Percentiles rank a stretch among this genome's conserved stretches.
Evolutionary conservation across 2,888 invertebrate genomes (phyloP).

Genomic region (Spilosoma lubricipeda): DNA sequence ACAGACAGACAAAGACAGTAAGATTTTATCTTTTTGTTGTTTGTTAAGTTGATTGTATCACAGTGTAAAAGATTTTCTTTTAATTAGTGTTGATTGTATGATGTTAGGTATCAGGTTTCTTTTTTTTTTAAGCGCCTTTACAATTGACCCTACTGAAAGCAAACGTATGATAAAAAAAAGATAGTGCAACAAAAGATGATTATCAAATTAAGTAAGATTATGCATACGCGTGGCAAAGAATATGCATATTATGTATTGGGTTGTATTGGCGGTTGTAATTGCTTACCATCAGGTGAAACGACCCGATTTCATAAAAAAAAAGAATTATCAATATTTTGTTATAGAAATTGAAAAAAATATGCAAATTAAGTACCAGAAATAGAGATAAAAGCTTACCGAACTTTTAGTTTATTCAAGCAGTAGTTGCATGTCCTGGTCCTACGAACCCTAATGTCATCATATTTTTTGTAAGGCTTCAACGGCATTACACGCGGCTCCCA

Average conservation of each 20-base stretch:
- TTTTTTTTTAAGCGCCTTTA: no score
- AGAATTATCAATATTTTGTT: no score
- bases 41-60: constrained; percentile 13
- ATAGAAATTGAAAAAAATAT: no score
- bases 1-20: constrained; percentile 34
- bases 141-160: background rate
- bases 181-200: no score
- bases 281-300: background rate
- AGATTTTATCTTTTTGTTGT: constrained; percentile 38
- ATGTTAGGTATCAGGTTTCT: background rate
- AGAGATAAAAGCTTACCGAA: background rate
- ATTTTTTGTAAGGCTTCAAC: constrained; percentile 33
- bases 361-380: background rate
- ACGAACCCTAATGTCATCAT: constrained; percentile 29
- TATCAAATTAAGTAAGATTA: no score
- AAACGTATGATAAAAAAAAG: background rate
- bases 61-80: background rate
- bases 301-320: no score
- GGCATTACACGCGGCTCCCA: constrained; percentile 33
- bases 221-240: background rate
- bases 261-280: no score
- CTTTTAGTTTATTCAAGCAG: constrained; percentile 6
- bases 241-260: no score
- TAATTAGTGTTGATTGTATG: background rate
- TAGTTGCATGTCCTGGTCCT: constrained; percentile 5